These are phyloP conservation scores for Herpailurus yagouaroundi DNA, from an alignment of 2,113 vertebrate species.

Conservation along the genomic window DNA sequence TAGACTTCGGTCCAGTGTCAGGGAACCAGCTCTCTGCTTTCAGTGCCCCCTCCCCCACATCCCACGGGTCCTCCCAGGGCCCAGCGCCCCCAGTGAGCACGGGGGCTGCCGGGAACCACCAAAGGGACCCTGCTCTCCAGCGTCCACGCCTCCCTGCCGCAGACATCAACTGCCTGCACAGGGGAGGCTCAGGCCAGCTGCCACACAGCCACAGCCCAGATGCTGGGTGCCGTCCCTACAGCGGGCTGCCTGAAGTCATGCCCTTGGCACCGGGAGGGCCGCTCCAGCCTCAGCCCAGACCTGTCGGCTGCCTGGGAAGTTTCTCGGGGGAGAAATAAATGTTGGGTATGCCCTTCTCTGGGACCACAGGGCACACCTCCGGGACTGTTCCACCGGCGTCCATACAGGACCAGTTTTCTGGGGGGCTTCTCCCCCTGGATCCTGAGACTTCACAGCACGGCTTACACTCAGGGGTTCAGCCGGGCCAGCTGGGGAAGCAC, in stretches of 20 bases:
- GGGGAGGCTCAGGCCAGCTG: not conserved
- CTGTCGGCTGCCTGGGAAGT: no score
- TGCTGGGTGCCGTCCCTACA: not conserved
- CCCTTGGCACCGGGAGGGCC: not conserved
- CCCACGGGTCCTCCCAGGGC: not conserved
- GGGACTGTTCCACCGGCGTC: rapidly evolving
- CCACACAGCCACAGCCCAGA: not conserved
- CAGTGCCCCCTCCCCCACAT: not conserved
- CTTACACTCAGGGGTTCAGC: not conserved
- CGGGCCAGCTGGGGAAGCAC: not conserved
- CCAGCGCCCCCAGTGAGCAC: not conserved
- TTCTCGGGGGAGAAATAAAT: not conserved
- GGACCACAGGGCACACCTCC: rapidly evolving
- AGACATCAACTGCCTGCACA: no score
- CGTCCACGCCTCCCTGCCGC: rapidly evolving
- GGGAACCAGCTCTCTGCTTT: not conserved
- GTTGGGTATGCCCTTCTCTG: rapidly evolving
- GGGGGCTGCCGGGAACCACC: not conserved
- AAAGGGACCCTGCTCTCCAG: not conserved
- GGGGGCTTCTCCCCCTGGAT: not conserved
- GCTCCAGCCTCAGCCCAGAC: not conserved
- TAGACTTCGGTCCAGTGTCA: not conserved
- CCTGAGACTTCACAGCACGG: not conserved
- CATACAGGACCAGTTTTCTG: rapidly evolving
- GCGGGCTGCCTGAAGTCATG: not conserved